Evolutionary conservation across 2,888 invertebrate species (phyloP).

Genomic region (Trachelus tabidus): DNA sequence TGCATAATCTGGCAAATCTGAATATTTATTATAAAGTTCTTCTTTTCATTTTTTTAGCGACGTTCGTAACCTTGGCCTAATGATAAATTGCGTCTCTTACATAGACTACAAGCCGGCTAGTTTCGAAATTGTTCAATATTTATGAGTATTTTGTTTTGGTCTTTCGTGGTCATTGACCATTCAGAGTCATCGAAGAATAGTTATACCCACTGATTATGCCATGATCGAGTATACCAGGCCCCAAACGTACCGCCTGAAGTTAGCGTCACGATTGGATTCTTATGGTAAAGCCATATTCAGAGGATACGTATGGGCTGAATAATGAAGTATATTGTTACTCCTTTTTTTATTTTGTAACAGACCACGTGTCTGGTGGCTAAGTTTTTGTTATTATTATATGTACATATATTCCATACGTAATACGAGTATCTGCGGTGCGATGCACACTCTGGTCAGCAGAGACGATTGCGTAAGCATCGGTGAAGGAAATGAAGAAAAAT

Average conservation of each 20-base stretch:
- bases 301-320: too few relatives aligned
- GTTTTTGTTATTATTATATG: too few relatives aligned
- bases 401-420: not conserved
- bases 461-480: constrained; percentile 21
- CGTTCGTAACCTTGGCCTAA: constrained; percentile 2
- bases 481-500: constrained; percentile 38
- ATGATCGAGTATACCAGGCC: too few relatives aligned
- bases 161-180: not conserved
- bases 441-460: not conserved
- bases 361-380: not conserved
- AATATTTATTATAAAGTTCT: not conserved
- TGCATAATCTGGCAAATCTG: not conserved
- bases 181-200: not conserved
- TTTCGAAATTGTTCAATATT: not conserved
- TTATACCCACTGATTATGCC: not conserved
- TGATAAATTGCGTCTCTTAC: constrained; percentile 1
- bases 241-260: too few relatives aligned
- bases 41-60: not conserved
- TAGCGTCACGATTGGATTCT: too few relatives aligned
- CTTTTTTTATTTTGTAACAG: not conserved
- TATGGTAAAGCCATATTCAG: too few relatives aligned
- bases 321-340: not conserved
- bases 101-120: not conserved
- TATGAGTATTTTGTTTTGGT: not conserved
- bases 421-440: not conserved